phyloP scores from a whole-genome alignment of 2,113 vertebrate genomes.

The Hipposideros armiger region DNA sequence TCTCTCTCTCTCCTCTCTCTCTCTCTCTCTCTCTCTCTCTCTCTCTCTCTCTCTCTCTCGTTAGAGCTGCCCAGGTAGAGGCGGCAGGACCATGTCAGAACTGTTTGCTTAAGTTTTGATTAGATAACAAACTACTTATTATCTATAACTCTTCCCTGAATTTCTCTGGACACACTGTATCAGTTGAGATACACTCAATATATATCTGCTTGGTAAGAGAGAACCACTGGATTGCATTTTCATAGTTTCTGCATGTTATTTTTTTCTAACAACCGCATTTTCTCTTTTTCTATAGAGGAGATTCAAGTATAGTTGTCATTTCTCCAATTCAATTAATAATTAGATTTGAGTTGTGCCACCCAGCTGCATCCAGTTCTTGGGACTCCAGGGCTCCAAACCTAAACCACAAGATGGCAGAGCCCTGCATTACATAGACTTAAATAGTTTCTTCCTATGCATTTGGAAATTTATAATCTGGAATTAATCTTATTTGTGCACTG shows the following conservation, averaged over 20 bases:
- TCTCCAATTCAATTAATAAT: neutral
- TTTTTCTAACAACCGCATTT: neutral
- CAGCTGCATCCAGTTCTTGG: neutral
- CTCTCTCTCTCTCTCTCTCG: neutral
- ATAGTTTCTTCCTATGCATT: neutral
- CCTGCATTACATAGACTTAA: neutral
- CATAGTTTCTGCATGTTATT: neutral
- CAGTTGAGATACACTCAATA: neutral
- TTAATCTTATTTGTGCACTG: neutral
- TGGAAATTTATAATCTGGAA: neutral
- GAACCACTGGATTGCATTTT: neutral
- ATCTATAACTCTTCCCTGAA: neutral
- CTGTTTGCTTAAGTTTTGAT: neutral
- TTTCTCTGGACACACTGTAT: neutral
- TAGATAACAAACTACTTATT: neutral
- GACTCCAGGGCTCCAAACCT: neutral
- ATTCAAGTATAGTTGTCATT: neutral
- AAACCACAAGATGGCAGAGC: neutral
- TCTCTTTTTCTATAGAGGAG: neutral
- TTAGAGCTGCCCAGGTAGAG: neutral
- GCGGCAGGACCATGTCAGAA: neutral
- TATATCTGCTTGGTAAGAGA: neutral
- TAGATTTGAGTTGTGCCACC: neutral
- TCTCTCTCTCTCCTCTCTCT: too few species aligned
- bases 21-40: too few species aligned